Evolutionary conservation across 2,888 invertebrate genomes (phyloP).

Genomic region (Dynastes maya): DNA sequence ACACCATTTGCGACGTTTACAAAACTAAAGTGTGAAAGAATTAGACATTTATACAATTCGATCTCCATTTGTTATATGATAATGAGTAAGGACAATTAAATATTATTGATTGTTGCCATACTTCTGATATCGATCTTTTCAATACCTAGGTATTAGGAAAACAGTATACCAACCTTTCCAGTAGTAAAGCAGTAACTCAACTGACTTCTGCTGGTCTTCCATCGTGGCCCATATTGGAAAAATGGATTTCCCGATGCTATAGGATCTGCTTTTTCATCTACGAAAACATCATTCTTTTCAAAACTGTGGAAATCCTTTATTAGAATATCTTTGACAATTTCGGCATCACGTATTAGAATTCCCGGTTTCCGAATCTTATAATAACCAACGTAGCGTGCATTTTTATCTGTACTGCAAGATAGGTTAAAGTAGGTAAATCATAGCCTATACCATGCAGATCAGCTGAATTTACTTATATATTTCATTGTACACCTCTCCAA

Average conservation of each 20-base stretch:
- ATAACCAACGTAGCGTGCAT: constrained; percentile 63
- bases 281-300: constrained; percentile 64
- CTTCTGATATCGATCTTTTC: not conserved
- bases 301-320: constrained; percentile 65
- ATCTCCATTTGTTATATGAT: no score
- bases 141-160: not conserved
- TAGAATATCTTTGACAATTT: constrained; percentile 63
- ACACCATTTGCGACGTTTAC: no score
- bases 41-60: no score
- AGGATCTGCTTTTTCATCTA: constrained; percentile 69
- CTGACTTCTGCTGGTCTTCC: constrained; percentile 71
- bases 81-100: no score
- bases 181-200: constrained; percentile 72
- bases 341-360: constrained; percentile 64
- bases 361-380: constrained; percentile 62
- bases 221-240: constrained; percentile 68
- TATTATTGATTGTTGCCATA: no score
- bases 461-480: constrained; percentile 62
- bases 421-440: not conserved
- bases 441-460: not conserved
- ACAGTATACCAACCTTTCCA: constrained; percentile 65
- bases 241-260: constrained; percentile 71
- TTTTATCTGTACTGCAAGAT: constrained; percentile 61
- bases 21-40: no score
- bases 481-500: constrained; percentile 59